These are phyloP conservation scores for Sus cebifrons DNA, from an alignment of 2,797 vertebrate genomes.

Conservation along the genomic window DNA sequence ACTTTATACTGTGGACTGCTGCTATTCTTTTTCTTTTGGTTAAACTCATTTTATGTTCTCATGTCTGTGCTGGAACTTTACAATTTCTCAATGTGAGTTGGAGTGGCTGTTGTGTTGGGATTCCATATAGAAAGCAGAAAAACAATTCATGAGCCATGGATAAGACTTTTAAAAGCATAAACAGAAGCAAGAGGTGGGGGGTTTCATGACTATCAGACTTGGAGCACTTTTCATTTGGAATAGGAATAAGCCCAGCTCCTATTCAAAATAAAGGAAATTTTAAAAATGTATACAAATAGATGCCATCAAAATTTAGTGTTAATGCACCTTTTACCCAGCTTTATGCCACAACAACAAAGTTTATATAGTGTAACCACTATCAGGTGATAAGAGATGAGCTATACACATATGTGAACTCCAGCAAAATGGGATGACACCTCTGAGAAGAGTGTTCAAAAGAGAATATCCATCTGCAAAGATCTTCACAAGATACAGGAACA, in stretches of 20 bases:
- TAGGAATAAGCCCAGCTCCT: neutral
- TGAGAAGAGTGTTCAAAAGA: constrained; percentile 1
- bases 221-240: neutral
- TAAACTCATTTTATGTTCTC: neutral
- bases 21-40: constrained; percentile 52
- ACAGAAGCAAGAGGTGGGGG: neutral
- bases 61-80: neutral
- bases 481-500: neutral
- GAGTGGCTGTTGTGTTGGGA: neutral
- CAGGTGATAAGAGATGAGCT: neutral
- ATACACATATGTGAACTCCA: neutral
- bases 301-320: constrained; percentile 21
- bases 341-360: neutral
- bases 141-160: neutral
- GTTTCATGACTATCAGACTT: neutral
- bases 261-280: neutral
- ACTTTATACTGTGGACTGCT: constrained; percentile 78
- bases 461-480: neutral
- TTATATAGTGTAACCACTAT: neutral
- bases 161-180: neutral
- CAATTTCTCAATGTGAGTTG: neutral
- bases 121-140: neutral
- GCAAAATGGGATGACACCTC: neutral
- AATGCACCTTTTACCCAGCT: neutral
- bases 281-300: neutral